A percentile compares a stretch with the other conserved stretches of the same genome.
Evolutionary conservation across 2,888 invertebrate genomes (phyloP).

Genomic region (Pardosa pseudoannulata): DNA sequence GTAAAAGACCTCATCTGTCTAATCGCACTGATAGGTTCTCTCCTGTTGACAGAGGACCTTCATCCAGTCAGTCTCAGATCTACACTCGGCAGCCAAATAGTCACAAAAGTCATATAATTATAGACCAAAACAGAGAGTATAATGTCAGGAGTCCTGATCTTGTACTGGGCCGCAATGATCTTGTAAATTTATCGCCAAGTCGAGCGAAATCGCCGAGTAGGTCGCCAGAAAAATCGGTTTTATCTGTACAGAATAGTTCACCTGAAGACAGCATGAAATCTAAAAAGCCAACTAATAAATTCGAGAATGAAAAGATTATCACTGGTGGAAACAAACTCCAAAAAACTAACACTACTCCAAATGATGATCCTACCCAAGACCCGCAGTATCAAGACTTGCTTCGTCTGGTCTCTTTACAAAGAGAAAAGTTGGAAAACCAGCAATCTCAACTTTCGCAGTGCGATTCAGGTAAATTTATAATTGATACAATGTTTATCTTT

Average conservation of each 20-base stretch:
- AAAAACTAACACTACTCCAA: constrained; percentile 33
- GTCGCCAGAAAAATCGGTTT: constrained; percentile 47
- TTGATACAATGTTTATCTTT: too few species aligned
- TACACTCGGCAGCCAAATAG: constrained; percentile 57
- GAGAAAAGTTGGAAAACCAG: constrained; percentile 91
- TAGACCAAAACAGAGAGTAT: constrained; percentile 47
- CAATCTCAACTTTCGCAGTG: constrained; percentile 91
- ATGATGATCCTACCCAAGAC: constrained; percentile 78
- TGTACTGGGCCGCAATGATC: constrained; percentile 5
- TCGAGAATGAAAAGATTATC: constrained; percentile 44
- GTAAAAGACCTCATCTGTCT: constrained; percentile 69
- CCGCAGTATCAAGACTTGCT: constrained; percentile 89
- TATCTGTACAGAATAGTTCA: constrained; percentile 19
- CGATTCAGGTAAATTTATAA: constrained; percentile 64
- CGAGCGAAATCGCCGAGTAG: constrained; percentile 65
- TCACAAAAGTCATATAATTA: constrained; percentile 49
- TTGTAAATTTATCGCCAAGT: constrained; percentile 22
- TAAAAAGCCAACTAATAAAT: constrained; percentile 39
- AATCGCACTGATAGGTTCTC: constrained; percentile 35
- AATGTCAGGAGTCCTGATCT: constrained; percentile 37
- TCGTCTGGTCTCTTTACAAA: constrained; percentile 91
- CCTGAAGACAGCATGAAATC: constrained; percentile 39
- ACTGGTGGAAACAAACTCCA: constrained; percentile 31
- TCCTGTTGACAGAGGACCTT: constrained; percentile 36
- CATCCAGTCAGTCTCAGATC: constrained; percentile 44